Evolutionary conservation across 2,888 invertebrate species (phyloP).

Genomic region (Caenorhabditis panamensis): DNA sequence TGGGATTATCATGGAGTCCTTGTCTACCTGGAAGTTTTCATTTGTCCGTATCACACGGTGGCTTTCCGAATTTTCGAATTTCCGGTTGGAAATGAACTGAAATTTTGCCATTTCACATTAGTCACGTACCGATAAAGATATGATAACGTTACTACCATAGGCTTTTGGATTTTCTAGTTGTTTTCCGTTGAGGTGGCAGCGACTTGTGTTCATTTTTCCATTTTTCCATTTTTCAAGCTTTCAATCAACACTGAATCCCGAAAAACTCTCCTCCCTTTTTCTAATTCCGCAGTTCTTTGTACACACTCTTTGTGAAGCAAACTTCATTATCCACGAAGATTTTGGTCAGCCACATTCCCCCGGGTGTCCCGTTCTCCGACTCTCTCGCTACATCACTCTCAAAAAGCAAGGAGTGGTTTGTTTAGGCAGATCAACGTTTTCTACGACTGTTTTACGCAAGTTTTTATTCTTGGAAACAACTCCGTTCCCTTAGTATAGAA

Average conservation of each 20-base stretch:
- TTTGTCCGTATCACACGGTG: neutral
- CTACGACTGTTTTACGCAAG: no score
- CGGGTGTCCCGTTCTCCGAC: constrained; percentile 33
- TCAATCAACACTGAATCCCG: constrained; percentile 44
- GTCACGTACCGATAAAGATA: neutral
- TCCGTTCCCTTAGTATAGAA: neutral
- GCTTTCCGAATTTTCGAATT: neutral
- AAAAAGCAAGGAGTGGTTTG: no score
- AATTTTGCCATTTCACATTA: neutral
- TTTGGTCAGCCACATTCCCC: constrained; percentile 51
- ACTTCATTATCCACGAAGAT: constrained; percentile 58
- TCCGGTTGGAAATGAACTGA: neutral
- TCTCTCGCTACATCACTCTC: neutral
- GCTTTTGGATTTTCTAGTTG: neutral
- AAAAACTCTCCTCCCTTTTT: constrained; percentile 14
- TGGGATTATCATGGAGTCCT: neutral
- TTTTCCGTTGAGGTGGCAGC: no score
- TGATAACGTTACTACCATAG: neutral
- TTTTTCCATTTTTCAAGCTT: constrained; percentile 5
- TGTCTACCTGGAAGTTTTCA: neutral
- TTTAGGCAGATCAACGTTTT: neutral
- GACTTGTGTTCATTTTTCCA: neutral
- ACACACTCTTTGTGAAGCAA: constrained; percentile 53
- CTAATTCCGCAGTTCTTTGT: constrained; percentile 56
- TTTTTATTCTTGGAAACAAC: no score